Percentiles rank a stretch among this genome's conserved stretches.
These are phyloP conservation scores for Gymnogyps californianus DNA, from an alignment of 2,113 vertebrate genomes.

Conservation along the genomic window DNA sequence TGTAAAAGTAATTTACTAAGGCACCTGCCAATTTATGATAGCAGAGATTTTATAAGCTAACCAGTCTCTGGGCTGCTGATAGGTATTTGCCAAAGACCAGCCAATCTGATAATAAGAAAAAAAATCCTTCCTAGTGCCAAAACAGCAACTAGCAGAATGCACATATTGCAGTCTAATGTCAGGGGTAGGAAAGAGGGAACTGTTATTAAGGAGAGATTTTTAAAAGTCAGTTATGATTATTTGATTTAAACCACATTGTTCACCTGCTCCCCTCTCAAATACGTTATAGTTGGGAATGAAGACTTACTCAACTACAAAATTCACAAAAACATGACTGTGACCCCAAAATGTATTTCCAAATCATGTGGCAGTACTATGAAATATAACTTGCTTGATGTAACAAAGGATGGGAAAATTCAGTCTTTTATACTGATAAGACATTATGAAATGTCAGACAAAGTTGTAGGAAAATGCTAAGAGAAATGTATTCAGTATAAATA, in stretches of 20 bases:
- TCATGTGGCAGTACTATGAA: background rate
- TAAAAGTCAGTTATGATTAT: background rate
- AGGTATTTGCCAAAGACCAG: background rate
- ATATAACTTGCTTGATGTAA: background rate
- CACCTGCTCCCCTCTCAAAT: background rate
- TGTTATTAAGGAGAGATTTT: background rate
- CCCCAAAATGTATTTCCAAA: background rate
- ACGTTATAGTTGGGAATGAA: background rate
- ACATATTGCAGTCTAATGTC: fast-evolving
- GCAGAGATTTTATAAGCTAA: background rate
- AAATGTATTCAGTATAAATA: background rate
- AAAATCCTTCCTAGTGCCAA: background rate
- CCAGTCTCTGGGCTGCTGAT: background rate
- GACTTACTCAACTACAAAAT: background rate
- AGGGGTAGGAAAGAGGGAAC: background rate
- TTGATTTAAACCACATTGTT: background rate
- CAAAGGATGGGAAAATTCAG: background rate
- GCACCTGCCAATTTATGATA: background rate
- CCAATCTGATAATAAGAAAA: background rate
- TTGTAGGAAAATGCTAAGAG: background rate
- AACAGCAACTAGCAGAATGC: background rate
- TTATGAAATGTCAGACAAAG: background rate
- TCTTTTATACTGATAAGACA: background rate
- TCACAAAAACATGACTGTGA: background rate
- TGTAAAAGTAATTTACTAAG: background rate